Conservation (phyloP, 2,113 vertebrate species). For the Barnardius zonarius region DNA sequence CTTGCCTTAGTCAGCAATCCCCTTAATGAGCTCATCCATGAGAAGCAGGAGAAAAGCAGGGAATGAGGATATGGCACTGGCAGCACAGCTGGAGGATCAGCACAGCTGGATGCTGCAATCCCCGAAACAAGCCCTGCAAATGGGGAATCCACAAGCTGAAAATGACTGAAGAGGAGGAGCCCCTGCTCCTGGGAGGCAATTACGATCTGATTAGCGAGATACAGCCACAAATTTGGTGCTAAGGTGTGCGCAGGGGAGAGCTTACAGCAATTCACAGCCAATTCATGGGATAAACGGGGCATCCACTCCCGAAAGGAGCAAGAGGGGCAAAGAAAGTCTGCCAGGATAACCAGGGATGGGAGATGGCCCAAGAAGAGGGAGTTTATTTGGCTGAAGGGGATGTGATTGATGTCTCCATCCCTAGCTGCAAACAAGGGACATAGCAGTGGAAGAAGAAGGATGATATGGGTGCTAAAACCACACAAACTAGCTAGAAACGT, state of each 20-base stretch:
- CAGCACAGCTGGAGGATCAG: not conserved
- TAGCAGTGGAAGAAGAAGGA: not conserved
- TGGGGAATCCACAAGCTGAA: not conserved
- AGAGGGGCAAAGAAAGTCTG: not conserved
- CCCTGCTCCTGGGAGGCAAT: not conserved
- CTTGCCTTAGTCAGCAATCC: not conserved
- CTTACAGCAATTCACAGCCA: not conserved
- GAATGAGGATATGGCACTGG: not conserved
- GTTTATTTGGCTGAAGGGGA: not conserved
- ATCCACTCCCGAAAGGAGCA: not conserved
- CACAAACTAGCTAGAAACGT: not conserved
- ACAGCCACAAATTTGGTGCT: not conserved
- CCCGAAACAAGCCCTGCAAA: not conserved
- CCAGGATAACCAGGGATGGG: not conserved
- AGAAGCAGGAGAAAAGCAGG: not conserved
- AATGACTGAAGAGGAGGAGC: not conserved
- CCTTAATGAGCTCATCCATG: not conserved
- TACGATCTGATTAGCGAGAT: not conserved
- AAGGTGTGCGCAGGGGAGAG: not conserved
- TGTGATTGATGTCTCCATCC: not conserved
- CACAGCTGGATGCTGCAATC: not conserved
- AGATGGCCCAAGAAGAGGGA: not conserved
- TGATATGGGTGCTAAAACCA: not conserved
- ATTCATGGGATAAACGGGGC: not conserved
- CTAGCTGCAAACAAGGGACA: not conserved